Conservation (phyloP, 2,113 vertebrate genomes). For the Protobothrops flavoviridis region DNA sequence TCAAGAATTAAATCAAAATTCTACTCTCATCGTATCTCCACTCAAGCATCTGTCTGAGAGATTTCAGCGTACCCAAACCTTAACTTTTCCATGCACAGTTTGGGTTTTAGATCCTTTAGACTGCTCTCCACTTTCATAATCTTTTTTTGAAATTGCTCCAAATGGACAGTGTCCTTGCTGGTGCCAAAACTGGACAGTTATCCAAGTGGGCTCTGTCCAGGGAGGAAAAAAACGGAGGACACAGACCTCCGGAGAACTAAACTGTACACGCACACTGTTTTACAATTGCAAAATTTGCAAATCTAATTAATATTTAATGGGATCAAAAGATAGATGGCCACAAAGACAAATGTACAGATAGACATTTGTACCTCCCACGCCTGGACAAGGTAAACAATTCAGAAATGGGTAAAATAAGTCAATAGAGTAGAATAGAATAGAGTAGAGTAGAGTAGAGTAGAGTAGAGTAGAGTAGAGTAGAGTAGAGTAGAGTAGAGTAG, state of each 20-base stretch:
- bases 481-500: too few relatives aligned
- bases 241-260: neutral
- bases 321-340: neutral
- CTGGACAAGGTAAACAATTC: neutral
- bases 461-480: too few relatives aligned
- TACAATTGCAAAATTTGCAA: neutral
- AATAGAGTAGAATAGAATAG: neutral
- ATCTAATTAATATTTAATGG: too few relatives aligned
- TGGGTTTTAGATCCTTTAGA: neutral
- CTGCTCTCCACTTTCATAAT: neutral
- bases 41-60: neutral
- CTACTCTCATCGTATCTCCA: neutral
- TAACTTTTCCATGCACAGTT: neutral
- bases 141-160: neutral
- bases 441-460: too few relatives aligned
- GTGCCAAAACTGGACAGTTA: neutral
- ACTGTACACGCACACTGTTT: too few relatives aligned
- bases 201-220: neutral
- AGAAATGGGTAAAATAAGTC: neutral
- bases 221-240: neutral
- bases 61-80: neutral
- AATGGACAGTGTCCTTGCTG: neutral
- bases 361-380: too few relatives aligned
- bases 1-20: neutral
- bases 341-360: neutral